Percentiles rank a stretch among this genome's conserved stretches.
Conservation (phyloP, 2,113 vertebrate genomes). For the Gymnorhina tibicen region DNA sequence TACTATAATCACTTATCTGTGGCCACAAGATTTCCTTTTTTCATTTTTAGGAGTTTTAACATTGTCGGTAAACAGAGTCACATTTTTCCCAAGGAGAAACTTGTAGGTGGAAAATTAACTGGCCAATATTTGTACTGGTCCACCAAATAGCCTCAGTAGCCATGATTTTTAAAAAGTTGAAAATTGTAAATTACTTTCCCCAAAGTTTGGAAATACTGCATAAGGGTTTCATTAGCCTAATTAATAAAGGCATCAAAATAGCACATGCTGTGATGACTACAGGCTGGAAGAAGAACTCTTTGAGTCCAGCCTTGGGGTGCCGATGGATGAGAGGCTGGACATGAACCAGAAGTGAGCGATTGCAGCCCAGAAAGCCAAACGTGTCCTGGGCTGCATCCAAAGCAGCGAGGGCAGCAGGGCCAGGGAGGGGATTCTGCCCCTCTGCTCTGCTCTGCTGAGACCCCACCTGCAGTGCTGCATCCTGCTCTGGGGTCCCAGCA, state of each 20-base stretch:
- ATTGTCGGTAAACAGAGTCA: background rate
- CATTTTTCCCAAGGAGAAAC: background rate
- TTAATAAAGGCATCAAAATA: background rate
- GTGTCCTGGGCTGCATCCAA: background rate
- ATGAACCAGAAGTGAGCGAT: accelerated
- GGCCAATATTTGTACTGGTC: background rate
- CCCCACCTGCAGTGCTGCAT: background rate
- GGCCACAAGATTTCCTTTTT: background rate
- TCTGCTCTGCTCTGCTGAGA: background rate
- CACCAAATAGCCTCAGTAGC: background rate
- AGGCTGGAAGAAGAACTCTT: background rate
- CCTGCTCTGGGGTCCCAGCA: background rate
- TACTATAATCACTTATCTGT: background rate
- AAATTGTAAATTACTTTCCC: background rate
- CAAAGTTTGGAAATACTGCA: background rate
- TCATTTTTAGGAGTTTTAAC: background rate
- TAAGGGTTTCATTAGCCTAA: background rate
- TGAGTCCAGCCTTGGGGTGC: accelerated
- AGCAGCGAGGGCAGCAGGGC: background rate
- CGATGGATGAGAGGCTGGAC: accelerated
- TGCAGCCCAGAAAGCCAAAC: accelerated
- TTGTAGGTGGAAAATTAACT: background rate
- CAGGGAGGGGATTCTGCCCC: background rate
- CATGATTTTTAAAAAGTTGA: background rate
- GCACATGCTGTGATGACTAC: background rate